Evolutionary conservation across 2,797 vertebrate genomes (phyloP).

Genomic region (Podarcis lilfordi): DNA sequence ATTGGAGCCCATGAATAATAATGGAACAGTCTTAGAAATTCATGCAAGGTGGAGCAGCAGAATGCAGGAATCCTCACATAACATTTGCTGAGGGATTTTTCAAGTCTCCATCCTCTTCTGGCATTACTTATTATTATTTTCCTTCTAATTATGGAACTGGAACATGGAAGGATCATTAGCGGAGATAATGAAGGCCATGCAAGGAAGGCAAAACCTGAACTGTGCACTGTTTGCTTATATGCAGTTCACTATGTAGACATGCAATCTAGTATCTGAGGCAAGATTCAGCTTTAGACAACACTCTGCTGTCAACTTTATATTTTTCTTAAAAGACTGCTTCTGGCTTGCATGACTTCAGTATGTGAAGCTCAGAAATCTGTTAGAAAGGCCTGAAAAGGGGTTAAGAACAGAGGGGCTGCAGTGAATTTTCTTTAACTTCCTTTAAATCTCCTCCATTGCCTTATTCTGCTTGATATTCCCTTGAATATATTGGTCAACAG

Average conservation of each 20-base stretch:
- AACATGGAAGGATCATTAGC: neutral
- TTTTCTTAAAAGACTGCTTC: neutral
- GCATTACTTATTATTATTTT: neutral
- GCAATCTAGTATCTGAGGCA: neutral
- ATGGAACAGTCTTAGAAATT: neutral
- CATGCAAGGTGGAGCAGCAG: neutral
- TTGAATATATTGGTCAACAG: neutral
- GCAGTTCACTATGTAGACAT: neutral
- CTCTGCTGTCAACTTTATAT: neutral
- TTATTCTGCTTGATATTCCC: neutral
- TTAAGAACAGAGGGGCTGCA: neutral
- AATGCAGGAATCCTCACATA: neutral
- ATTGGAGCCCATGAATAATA: conserved; percentile 3
- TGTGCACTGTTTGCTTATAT: neutral
- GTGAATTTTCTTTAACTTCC: neutral
- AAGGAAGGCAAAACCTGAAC: neutral
- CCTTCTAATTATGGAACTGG: neutral
- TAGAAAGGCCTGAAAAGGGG: neutral
- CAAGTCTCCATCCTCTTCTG: neutral
- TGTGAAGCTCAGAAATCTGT: neutral
- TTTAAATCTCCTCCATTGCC: neutral
- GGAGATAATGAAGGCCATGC: neutral
- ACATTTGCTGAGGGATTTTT: neutral
- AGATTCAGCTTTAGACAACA: neutral
- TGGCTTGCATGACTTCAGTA: neutral